Evolutionary conservation across 2,888 invertebrate species (phyloP), one percentile per base, ranked within the genome.

Genomic region (Diplolepis rosae): DNA sequence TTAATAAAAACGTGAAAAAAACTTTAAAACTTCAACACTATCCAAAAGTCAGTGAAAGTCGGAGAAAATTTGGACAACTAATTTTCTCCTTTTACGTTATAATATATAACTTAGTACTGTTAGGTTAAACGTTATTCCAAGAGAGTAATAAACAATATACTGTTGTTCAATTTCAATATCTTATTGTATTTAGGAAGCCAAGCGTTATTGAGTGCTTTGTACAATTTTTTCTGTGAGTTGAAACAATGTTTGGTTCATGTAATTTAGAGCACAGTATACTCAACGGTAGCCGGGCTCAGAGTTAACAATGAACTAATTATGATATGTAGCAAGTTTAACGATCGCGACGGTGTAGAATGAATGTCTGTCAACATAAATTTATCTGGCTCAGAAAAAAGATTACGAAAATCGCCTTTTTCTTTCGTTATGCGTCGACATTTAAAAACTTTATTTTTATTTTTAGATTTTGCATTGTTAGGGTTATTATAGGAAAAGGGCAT

Each of bases 61-160:
- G n/a, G n/a, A n/a, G n/a, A n/a, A n/a, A n/a, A n/a, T n/a, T n/a
- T n/a, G n/a, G n/a, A n/a, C n/a, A n/a, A n/a, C n/a, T n/a, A n/a
- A n/a, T n/a, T n/a, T n/a, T n/a, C n/a, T n/a, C n/a, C n/a, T n/a
- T n/a, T n/a, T n/a, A n/a, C n/a, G n/a, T n/a, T n/a, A n/a, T n/a
- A n/a, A n/a, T n/a, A n/a, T n/a, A n/a, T n/a, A 61, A 61, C 39
- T 61, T 61, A 61, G 61, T 61, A 61, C 61, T 39, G 61, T 39
- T 61, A 61, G 61, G 35, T 61, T 61, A 39, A 61, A 61, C 61
- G 61, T 61, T 61, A 61, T 39, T 24, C 61, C 39, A 61, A 61
- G 61, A 61, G 61, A 61, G 61, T 61, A 61, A 61, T 61, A 61
- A 61, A 61, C 61, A 61, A 61, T 61, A 61, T 54, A 61, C n/a